Percentiles rank a stretch among this genome's conserved stretches.
Conservation (phyloP, 2,888 invertebrate genomes). For the Sisyra nigra region DNA sequence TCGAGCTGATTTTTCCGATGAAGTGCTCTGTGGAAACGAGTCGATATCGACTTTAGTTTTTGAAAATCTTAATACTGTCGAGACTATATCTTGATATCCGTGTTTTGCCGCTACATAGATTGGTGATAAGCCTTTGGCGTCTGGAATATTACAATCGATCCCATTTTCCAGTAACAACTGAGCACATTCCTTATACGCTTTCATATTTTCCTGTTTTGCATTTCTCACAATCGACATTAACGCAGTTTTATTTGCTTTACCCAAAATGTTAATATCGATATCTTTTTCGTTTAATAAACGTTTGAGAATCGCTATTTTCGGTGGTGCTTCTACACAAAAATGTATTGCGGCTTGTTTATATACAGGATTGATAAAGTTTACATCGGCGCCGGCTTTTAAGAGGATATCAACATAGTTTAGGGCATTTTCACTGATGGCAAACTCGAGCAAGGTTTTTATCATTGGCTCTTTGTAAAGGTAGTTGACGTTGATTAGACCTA, state of each 20-base stretch:
- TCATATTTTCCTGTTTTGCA: constrained; percentile 21
- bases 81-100: constrained; percentile 33
- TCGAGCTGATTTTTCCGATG: constrained; percentile 35
- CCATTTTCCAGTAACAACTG: constrained; percentile 35
- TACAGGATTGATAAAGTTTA: constrained; percentile 37
- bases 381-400: constrained; percentile 41
- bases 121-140: constrained; percentile 36
- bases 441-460: constrained; percentile 33
- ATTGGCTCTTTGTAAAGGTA: constrained; percentile 1
- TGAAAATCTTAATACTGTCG: constrained; percentile 33
- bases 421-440: constrained; percentile 35
- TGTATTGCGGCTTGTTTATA: constrained; percentile 47
- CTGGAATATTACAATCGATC: constrained; percentile 36
- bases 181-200: constrained; percentile 32
- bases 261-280: constrained; percentile 33
- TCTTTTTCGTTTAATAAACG: constrained; percentile 30
- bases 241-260: constrained; percentile 32
- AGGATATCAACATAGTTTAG: constrained; percentile 38
- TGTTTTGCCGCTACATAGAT: constrained; percentile 44
- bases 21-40: constrained; percentile 30
- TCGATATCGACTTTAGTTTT: constrained; percentile 37
- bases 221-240: constrained; percentile 32
- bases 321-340: constrained; percentile 40
- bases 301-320: constrained; percentile 28
- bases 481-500: background rate